Evolutionary conservation across 2,888 invertebrate genomes (phyloP), one percentile per base, ranked within the genome.

Genomic region (Monochamus alternatus): DNA sequence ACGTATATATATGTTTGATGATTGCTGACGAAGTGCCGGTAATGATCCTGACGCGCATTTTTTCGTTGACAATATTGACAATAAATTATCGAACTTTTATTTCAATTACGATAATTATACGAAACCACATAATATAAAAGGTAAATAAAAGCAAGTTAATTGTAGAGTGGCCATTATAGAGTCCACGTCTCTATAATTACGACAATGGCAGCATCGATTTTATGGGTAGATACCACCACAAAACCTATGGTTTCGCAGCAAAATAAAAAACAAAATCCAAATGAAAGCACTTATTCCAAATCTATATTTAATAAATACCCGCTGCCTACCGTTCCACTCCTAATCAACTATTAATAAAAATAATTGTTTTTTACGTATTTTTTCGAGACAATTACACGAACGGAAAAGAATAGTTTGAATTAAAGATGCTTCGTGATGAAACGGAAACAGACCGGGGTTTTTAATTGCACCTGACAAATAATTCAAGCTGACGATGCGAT

Each of bases 401-500:
- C 10, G 59, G 59, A 76, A 77, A 65, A 51, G 71, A 72, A 74
- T 69, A 68, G 70, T 14, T 65, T 75, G 68, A 79, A 79, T 80
- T 76, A 79, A 75, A 77, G 65, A 77, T 77, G 69, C 77, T 72
- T 77, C 80, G 79, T 77, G 80, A 77, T 78, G 66, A 73, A 75
- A 74, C 70, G 51, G 75, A 78, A 75, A 77, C 75, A 76, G 74
- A 67, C 52, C 12, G 73, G 74, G 63, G 80, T 78, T 81, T 83
- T 81, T 83, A 81, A 81, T 82, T 83, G 79, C 66, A 74, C 72
- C 71, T 75, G 31, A 80, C 76, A 76, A 85, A 85, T 85, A 81
- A 86, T 86, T 85, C 81, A 86, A 75, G 77, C 78, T 79, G 78
- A 80, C 76, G 81, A 83, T 82, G 83, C 83, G 83, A 84, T 82